These are phyloP conservation scores for Tursiops truncatus DNA, from an alignment of 2,113 vertebrate genomes.

Conservation along the genomic window DNA sequence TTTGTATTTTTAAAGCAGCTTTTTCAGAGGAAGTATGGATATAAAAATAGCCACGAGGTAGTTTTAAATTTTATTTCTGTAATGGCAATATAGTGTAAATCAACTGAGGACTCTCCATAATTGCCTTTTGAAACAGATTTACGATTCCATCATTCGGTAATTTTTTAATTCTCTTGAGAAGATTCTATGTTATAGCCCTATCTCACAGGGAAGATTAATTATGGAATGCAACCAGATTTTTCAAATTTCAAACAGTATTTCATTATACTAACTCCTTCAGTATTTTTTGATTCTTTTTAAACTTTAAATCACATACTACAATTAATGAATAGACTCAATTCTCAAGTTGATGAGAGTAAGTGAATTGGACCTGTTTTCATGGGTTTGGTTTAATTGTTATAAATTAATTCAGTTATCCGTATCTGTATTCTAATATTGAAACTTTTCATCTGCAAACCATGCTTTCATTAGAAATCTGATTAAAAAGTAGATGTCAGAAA, in stretches of 20 bases:
- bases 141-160: constrained; percentile 19
- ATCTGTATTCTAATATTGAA: constrained; percentile 1
- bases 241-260: constrained; percentile 64
- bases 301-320: constrained; percentile 40
- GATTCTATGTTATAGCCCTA: background rate
- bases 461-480: constrained; percentile 30
- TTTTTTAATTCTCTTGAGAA: constrained; percentile 51
- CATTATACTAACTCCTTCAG: constrained; percentile 15
- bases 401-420: constrained; percentile 27
- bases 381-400: background rate
- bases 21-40: constrained; percentile 14
- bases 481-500: constrained; percentile 6
- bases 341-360: background rate
- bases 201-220: constrained; percentile 61
- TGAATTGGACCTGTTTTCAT: background rate
- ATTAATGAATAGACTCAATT: constrained; percentile 29
- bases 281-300: constrained; percentile 40
- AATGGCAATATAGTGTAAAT: constrained; percentile 35
- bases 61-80: constrained; percentile 60
- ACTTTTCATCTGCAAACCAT: background rate
- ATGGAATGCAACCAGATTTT: constrained; percentile 43
- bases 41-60: background rate
- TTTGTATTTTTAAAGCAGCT: background rate
- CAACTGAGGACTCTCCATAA: constrained; percentile 11
- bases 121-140: constrained; percentile 49